Percentiles rank a stretch among this genome's conserved stretches.
These are phyloP conservation scores for Punctoribates punctum DNA, from an alignment of 2,888 invertebrate genomes.

Conservation along the genomic window DNA sequence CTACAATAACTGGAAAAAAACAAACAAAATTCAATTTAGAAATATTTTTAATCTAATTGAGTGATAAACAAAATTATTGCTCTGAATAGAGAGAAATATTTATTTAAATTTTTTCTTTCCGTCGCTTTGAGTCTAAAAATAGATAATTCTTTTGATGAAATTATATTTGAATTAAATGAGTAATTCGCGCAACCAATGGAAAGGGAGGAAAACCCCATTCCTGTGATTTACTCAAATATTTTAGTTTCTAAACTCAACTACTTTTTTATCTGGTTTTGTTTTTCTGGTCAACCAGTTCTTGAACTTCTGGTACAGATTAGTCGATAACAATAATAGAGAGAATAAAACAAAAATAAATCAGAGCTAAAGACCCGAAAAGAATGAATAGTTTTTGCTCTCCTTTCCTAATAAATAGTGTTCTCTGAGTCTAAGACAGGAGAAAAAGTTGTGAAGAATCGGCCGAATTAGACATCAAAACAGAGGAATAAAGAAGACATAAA, in stretches of 20 bases:
- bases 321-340: background rate
- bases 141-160: too few species aligned
- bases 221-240: too few species aligned
- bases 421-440: background rate
- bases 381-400: background rate
- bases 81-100: too few species aligned
- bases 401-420: background rate
- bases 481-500: background rate
- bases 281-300: background rate
- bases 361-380: conserved; percentile 2
- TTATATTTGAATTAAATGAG: too few species aligned
- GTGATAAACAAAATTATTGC: too few species aligned
- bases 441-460: background rate
- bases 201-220: too few species aligned
- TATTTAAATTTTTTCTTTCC: too few species aligned
- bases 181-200: too few species aligned
- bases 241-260: background rate
- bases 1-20: too few species aligned
- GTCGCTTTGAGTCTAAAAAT: too few species aligned
- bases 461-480: background rate
- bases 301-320: background rate
- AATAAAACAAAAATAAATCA: background rate
- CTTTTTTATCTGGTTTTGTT: background rate
- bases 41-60: too few species aligned
- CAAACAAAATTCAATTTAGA: too few species aligned